Evolutionary conservation across 1,140 invertebrate species (phyloP), one percentile per base, ranked within the genome.

Genomic region (Nautilus pompilius): DNA sequence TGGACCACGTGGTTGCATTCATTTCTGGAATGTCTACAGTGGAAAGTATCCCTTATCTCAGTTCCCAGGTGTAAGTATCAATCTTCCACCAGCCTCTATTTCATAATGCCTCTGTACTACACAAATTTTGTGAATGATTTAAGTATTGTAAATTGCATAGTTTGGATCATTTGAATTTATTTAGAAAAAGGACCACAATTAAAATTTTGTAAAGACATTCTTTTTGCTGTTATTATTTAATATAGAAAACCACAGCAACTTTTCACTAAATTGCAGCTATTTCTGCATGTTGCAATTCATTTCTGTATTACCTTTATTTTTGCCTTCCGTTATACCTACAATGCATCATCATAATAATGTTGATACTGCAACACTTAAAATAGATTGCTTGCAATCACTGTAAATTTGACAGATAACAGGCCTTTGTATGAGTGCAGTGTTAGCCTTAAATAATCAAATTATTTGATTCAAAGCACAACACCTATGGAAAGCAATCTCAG

Each of bases 1-100:
- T 63, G 82, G 82, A 26, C 81, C 81, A 4, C 63, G 72, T 3
- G 80, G 74, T 46, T 70, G 78, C 57, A 78, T 84, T 30, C 80
- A 82, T 57, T 75, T 84, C 30, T 84, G 82, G 82, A 82, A 80
- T 55, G 74, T 82, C 13, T 82, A 77, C 63, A 71, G 82, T 48
- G 81, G 80, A 3, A 79, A 78, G 10, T 61, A 55, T 22, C 70
- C 82, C 20, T 65, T 76, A 65, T 80, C 80, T 5, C 73, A 80
- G 62, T 83, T 81, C 61, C 65, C 69, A 30, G 79, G 74, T 64
- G 81, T 83, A 70, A 67, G 73, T 63, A 15, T 28, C 30, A 30
- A 53, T 15, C 17, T 26, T 60, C 13, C 17, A 26, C 22, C 22
- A 13, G 15, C 15, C 10, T 13, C 13, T 13, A 17, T 22, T 17